Evolutionary conservation across 2,888 invertebrate genomes (phyloP).

Genomic region (Cantharis rustica): DNA sequence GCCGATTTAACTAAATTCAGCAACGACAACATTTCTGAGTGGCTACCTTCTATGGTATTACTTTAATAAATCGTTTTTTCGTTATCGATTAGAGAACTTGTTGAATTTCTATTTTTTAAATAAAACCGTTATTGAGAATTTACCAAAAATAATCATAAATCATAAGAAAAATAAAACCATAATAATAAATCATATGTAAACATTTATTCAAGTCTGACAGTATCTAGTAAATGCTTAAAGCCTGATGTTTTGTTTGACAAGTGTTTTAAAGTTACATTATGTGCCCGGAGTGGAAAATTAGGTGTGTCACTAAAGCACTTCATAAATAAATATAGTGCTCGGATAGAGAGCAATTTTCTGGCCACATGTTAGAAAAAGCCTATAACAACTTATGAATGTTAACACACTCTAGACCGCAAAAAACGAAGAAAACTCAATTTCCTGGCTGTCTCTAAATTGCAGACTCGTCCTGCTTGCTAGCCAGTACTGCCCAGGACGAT

Average conservation of each 20-base stretch:
- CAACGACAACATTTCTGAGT: no score
- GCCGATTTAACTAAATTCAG: no score
- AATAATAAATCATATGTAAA: neutral
- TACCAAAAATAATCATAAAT: neutral
- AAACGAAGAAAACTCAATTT: conserved; percentile 29
- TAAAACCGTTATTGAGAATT: neutral
- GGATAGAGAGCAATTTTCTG: conserved; percentile 20
- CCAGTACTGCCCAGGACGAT: conserved; percentile 23
- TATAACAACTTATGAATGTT: conserved; percentile 31
- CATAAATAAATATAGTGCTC: conserved; percentile 33
- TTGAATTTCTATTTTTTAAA: neutral
- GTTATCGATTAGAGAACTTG: neutral
- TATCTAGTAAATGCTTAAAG: neutral
- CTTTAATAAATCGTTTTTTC: neutral
- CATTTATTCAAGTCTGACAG: neutral
- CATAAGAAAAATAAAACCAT: neutral
- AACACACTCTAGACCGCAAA: conserved; percentile 22
- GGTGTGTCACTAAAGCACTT: conserved; percentile 26
- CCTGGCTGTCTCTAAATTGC: conserved; percentile 31
- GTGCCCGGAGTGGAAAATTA: conserved; percentile 4
- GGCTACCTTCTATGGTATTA: no score
- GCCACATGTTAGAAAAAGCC: conserved; percentile 26
- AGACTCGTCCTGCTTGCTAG: conserved; percentile 21
- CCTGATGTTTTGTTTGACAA: neutral
- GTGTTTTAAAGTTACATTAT: neutral